phyloP scores from a whole-genome alignment of 2,888 invertebrate species.

The Oxyteleia sp. region DNA sequence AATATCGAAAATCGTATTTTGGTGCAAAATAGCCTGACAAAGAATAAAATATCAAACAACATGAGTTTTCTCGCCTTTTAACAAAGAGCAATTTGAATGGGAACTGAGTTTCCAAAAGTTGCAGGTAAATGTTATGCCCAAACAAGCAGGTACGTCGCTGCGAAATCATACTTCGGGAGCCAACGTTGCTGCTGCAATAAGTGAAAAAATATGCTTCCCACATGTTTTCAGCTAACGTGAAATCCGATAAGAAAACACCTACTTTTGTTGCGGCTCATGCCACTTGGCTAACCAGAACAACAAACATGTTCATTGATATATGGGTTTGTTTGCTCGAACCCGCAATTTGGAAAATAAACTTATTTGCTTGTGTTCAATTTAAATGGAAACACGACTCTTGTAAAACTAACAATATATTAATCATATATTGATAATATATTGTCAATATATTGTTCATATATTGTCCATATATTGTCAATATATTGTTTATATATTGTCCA shows the following conservation, averaged over 20 bases:
- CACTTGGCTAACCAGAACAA: conserved; percentile 8
- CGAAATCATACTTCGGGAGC: conserved; percentile 3
- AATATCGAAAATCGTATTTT: conserved; percentile 12
- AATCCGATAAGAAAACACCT: conserved; percentile 52
- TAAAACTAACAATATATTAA: too few relatives aligned
- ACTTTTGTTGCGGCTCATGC: conserved; percentile 36
- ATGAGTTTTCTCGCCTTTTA: conserved; percentile 54
- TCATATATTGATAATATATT: too few relatives aligned
- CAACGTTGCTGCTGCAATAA: conserved; percentile 1
- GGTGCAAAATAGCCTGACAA: too few relatives aligned
- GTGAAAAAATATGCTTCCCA: conserved; percentile 43
- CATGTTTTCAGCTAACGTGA: conserved; percentile 37
- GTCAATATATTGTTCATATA: too few relatives aligned
- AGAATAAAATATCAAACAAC: conserved; percentile 31
- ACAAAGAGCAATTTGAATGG: conserved; percentile 49
- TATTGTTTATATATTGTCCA: too few relatives aligned
- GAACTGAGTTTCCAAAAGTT: conserved; percentile 30
- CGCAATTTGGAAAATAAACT: not conserved
- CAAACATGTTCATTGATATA: conserved; percentile 38
- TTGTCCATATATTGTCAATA: too few relatives aligned
- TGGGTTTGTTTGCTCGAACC: not conserved
- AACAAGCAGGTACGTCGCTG: conserved; percentile 54
- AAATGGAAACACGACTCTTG: not conserved
- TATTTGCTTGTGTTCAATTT: not conserved
- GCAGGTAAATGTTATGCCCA: conserved; percentile 44